Conservation (phyloP, 2,888 invertebrate species). For the Escarpia spicata region DNA sequence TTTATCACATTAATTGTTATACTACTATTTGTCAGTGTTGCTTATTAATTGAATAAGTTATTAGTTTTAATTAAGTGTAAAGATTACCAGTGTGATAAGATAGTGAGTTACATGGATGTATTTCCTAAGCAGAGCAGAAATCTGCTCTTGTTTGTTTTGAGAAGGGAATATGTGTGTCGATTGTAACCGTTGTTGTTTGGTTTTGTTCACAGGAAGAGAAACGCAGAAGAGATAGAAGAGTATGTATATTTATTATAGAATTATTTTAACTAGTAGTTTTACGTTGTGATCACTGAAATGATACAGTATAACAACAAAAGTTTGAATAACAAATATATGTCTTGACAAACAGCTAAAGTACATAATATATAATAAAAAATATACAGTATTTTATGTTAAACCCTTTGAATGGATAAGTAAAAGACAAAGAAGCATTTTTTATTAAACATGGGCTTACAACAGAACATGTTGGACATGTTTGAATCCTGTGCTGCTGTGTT, state of each 20-base stretch:
- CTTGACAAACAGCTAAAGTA: not conserved
- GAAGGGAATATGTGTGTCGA: not conserved
- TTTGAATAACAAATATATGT: not conserved
- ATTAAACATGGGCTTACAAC: too few relatives aligned
- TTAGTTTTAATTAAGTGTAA: not conserved
- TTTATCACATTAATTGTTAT: not conserved
- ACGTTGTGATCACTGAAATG: not conserved
- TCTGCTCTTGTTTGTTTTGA: not conserved
- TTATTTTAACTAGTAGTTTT: not conserved
- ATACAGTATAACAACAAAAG: not conserved
- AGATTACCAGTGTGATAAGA: not conserved
- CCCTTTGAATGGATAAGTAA: not conserved
- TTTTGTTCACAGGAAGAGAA: conserved; percentile 10
- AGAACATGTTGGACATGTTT: too few relatives aligned
- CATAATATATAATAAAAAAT: too few relatives aligned
- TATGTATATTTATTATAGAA: not conserved
- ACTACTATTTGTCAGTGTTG: not conserved
- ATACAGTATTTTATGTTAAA: not conserved
- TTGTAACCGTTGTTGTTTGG: not conserved
- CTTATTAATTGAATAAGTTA: not conserved
- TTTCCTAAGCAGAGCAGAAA: too few relatives aligned
- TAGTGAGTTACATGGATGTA: too few relatives aligned
- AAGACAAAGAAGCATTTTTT: too few relatives aligned
- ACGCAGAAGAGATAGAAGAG: not conserved
- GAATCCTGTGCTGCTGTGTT: too few relatives aligned